phyloP scores from a whole-genome alignment of 1,140 invertebrate species.

The Drosophila azteca region DNA sequence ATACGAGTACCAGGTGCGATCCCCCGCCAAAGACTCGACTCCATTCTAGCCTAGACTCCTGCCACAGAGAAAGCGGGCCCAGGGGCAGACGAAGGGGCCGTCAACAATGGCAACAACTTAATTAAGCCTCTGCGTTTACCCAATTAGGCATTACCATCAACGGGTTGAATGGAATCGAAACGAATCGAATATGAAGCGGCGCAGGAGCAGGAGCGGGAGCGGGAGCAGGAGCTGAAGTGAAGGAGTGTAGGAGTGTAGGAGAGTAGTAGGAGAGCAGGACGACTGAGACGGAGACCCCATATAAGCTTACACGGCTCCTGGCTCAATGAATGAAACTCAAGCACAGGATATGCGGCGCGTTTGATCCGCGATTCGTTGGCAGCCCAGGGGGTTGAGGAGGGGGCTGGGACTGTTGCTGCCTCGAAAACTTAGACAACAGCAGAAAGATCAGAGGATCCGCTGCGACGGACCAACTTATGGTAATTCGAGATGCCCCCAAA shows the following conservation, averaged over 20 bases:
- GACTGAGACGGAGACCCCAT: slow-evolving; percentile 23
- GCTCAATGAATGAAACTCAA: slow-evolving; percentile 71
- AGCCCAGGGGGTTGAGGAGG: slow-evolving; percentile 1
- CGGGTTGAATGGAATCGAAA: background rate
- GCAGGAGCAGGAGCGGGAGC: background rate
- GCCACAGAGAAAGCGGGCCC: background rate
- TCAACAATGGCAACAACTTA: slow-evolving; percentile 49
- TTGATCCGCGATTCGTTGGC: slow-evolving; percentile 42
- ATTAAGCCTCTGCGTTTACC: slow-evolving; percentile 54
- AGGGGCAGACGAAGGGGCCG: background rate
- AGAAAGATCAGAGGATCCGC: slow-evolving; percentile 38
- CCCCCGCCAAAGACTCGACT: no score
- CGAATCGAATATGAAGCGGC: slow-evolving; percentile 13
- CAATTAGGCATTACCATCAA: slow-evolving; percentile 50
- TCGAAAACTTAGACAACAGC: slow-evolving; percentile 41
- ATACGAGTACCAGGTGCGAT: slow-evolving; percentile 11
- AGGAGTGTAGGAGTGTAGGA: background rate
- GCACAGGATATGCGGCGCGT: slow-evolving; percentile 71
- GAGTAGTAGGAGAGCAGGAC: background rate
- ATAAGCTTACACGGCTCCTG: slow-evolving; percentile 46
- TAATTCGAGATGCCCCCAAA: slow-evolving; percentile 36
- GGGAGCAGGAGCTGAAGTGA: background rate
- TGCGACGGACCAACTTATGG: slow-evolving; percentile 38
- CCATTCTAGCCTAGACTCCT: slow-evolving; percentile 19
- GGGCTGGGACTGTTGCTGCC: slow-evolving; percentile 22